Percentiles rank a stretch among this genome's conserved stretches.
These are phyloP conservation scores for Sebastes aleutianus DNA, from an alignment of 2,797 vertebrate species.

Conservation along the genomic window DNA sequence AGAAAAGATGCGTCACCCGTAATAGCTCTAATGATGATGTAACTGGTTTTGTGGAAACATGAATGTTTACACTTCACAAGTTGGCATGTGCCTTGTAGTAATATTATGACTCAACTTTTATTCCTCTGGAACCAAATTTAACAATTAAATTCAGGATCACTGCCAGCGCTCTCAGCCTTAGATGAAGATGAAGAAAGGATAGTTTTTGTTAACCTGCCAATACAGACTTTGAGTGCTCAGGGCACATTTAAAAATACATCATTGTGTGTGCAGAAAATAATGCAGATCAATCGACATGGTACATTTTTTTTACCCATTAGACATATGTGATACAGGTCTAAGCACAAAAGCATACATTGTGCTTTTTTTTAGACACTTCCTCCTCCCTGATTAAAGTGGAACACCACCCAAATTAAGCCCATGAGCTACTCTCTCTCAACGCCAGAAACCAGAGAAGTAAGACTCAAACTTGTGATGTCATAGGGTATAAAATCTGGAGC, in stretches of 20 bases:
- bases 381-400: not conserved
- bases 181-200: constrained; percentile 2
- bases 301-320: not conserved
- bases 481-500: too few species aligned
- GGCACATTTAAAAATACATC: not conserved
- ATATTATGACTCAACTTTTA: constrained; percentile 5
- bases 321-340: not conserved
- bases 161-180: constrained; percentile 24
- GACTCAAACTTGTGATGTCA: too few species aligned
- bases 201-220: constrained; percentile 11
- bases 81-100: not conserved
- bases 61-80: not conserved
- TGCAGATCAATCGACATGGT: not conserved
- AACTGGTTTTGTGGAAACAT: not conserved
- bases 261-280: not conserved
- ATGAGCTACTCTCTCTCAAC: too few species aligned
- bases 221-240: not conserved
- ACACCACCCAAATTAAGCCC: too few species aligned
- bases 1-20: not conserved
- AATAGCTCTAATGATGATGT: not conserved
- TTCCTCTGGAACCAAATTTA: constrained; percentile 2
- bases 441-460: too few species aligned
- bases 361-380: not conserved
- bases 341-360: not conserved
- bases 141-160: not conserved